Percentiles rank a stretch among this genome's conserved stretches.
Evolutionary conservation across 2,797 vertebrate species (phyloP).

Genomic region (Botia kubotai): DNA sequence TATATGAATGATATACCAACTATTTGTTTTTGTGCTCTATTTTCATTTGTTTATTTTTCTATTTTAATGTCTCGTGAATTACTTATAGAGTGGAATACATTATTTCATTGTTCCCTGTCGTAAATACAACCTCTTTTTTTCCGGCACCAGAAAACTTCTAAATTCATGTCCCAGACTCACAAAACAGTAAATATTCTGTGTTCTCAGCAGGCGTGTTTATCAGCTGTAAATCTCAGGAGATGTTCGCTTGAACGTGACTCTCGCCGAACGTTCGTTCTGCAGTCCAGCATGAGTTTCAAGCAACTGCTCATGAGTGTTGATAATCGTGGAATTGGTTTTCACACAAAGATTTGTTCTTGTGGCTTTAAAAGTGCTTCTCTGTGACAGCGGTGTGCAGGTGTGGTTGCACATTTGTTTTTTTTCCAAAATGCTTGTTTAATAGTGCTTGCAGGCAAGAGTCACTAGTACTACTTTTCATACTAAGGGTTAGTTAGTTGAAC

Average conservation of each 20-base stretch:
- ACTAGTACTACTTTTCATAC: background rate
- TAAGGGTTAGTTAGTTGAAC: background rate
- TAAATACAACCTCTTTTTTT: slow-evolving; percentile 14
- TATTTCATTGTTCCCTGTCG: background rate
- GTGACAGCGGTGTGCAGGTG: slow-evolving; percentile 5
- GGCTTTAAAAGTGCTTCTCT: slow-evolving; percentile 22
- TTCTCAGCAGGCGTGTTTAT: slow-evolving; percentile 42
- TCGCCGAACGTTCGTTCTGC: background rate
- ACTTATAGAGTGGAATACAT: background rate
- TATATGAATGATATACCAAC: background rate
- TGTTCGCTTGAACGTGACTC: background rate
- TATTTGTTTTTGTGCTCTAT: slow-evolving; percentile 2
- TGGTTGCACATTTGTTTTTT: background rate
- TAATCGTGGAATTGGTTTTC: slow-evolving; percentile 29
- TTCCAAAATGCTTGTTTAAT: background rate
- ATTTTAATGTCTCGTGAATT: background rate
- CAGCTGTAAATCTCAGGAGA: slow-evolving; percentile 41
- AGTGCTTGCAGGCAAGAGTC: background rate
- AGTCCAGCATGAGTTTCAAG: slow-evolving; percentile 20
- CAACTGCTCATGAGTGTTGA: slow-evolving; percentile 1
- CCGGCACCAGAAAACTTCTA: slow-evolving; percentile 20
- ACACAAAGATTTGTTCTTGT: background rate
- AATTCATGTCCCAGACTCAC: slow-evolving; percentile 16
- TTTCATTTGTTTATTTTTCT: background rate
- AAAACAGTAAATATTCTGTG: slow-evolving; percentile 20